Evolutionary conservation across 2,888 invertebrate species (phyloP).

Genomic region (Drosophila birchii): DNA sequence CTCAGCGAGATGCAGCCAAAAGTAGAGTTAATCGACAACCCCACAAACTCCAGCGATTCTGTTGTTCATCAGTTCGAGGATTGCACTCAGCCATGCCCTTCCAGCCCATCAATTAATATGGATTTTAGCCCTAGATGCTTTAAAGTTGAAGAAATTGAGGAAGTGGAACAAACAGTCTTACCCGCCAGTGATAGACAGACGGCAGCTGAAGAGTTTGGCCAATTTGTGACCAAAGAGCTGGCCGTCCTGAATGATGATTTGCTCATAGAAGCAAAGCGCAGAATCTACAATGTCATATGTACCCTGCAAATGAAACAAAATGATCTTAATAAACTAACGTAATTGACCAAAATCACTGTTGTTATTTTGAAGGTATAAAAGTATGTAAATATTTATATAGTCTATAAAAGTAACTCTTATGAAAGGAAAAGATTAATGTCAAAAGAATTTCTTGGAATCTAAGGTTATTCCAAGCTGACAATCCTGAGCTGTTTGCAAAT

Average conservation of each 20-base stretch:
- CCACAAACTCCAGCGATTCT: conserved; percentile 4
- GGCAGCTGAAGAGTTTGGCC: conserved; percentile 45
- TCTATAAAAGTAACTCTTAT: neutral
- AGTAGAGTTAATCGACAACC: neutral
- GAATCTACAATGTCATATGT: conserved; percentile 56
- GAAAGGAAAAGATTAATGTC: neutral
- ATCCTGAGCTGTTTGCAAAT: neutral
- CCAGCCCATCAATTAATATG: conserved; percentile 1
- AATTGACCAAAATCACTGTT: neutral
- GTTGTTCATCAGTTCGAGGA: conserved; percentile 16
- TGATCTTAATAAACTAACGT: conserved; percentile 7
- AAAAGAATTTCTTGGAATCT: neutral
- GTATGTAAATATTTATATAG: neutral
- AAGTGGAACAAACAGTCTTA: neutral
- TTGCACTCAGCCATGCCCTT: neutral
- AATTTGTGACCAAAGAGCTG: conserved; percentile 56
- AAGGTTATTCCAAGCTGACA: neutral
- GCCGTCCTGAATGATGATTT: conserved; percentile 48
- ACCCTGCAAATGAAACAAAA: conserved; percentile 53
- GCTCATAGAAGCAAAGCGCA: conserved; percentile 50
- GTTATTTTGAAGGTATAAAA: neutral
- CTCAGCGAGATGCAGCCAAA: conserved; percentile 11
- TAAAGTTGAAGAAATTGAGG: neutral
- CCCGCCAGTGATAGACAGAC: conserved; percentile 3
- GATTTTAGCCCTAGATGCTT: conserved; percentile 4